Evolutionary conservation across 2,113 vertebrate genomes (phyloP).

Genomic region (Xiphophorus couchianus): DNA sequence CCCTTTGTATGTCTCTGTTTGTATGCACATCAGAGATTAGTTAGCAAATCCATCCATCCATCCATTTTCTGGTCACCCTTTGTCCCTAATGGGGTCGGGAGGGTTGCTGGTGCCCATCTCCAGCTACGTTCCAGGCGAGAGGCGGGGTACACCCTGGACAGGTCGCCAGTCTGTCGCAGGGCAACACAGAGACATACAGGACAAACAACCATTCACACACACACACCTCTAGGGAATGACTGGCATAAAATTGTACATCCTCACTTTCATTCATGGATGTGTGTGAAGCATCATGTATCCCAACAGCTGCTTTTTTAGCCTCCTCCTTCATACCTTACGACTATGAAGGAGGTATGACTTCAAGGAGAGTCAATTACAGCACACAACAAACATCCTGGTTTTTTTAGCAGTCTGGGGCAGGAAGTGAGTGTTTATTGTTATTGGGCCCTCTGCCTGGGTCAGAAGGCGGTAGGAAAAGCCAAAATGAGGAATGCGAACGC

Average conservation of each 20-base stretch:
- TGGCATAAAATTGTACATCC: slow-evolving; percentile 30
- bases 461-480: slow-evolving; percentile 46
- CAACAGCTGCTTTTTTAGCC: slow-evolving; percentile 74
- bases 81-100: too few relatives aligned
- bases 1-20: background rate
- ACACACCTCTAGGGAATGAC: too few relatives aligned
- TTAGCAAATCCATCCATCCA: too few relatives aligned
- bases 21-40: background rate
- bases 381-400: slow-evolving; percentile 80
- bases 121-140: too few relatives aligned
- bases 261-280: slow-evolving; percentile 15
- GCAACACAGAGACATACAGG: too few relatives aligned
- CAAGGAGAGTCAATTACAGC: slow-evolving; percentile 81
- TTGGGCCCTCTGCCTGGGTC: slow-evolving; percentile 71
- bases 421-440: slow-evolving; percentile 82
- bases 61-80: too few relatives aligned
- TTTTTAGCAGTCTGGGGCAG: slow-evolving; percentile 73
- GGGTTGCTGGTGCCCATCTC: too few relatives aligned
- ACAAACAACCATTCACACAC: too few relatives aligned
- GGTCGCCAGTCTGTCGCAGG: too few relatives aligned
- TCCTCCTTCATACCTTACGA: slow-evolving; percentile 73
- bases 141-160: too few relatives aligned
- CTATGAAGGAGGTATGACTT: slow-evolving; percentile 62
- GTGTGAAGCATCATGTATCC: slow-evolving; percentile 45
- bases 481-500: slow-evolving; percentile 72